Conservation (phyloP, 2,113 vertebrate genomes). For the Morone chrysops region DNA sequence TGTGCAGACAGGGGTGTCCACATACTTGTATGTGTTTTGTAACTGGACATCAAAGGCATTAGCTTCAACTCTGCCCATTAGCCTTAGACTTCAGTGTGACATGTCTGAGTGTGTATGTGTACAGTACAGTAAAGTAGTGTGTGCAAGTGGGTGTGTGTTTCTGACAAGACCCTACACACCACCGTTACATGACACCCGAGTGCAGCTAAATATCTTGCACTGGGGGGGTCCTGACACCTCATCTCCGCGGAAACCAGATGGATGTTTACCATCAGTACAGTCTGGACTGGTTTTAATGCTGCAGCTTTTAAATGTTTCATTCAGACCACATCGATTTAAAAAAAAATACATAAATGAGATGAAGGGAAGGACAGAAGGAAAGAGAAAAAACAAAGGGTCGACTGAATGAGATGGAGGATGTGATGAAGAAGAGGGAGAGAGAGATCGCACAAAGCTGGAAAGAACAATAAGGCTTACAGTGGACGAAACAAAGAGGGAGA, state of each 20-base stretch:
- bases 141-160: slow-evolving; percentile 11
- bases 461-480: slow-evolving; percentile 26
- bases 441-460: background rate
- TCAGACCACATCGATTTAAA: background rate
- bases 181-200: background rate
- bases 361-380: background rate
- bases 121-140: background rate
- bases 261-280: slow-evolving; percentile 42
- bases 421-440: background rate
- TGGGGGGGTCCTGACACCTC: background rate
- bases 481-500: background rate
- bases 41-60: background rate
- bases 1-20: background rate
- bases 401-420: background rate
- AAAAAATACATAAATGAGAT: background rate
- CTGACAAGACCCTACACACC: slow-evolving; percentile 6
- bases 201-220: background rate
- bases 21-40: background rate
- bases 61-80: too few relatives aligned
- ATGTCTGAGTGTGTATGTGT: background rate
- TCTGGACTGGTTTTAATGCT: background rate
- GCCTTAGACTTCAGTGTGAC: background rate
- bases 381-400: background rate
- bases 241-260: slow-evolving; percentile 28
- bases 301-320: background rate